Percentiles rank a stretch among this genome's conserved stretches.
phyloP scores from a whole-genome alignment of 2,888 invertebrate genomes.

The Tipula lateralis region DNA sequence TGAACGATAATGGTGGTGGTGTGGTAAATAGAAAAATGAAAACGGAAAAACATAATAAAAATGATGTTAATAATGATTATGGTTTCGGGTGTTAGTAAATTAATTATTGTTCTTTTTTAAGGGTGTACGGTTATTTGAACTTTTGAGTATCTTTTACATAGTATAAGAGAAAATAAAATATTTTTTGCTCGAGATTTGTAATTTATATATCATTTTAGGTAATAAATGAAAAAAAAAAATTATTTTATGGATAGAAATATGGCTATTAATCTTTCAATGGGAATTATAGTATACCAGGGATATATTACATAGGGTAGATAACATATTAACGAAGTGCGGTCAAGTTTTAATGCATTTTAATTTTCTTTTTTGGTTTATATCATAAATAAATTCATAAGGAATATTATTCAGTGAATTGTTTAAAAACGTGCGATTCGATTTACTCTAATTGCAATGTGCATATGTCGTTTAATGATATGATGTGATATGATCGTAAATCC shows the following conservation, averaged over 20 bases:
- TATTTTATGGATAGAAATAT: not conserved
- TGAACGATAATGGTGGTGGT: not conserved
- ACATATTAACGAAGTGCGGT: not conserved
- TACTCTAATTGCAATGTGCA: too few relatives aligned
- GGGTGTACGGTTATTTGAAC: slow-evolving; percentile 24
- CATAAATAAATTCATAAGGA: not conserved
- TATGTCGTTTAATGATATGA: too few relatives aligned
- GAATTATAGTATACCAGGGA: not conserved
- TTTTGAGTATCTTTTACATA: not conserved
- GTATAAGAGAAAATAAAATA: not conserved
- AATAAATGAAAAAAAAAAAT: not conserved
- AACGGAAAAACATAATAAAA: not conserved
- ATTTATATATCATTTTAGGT: slow-evolving; percentile 24
- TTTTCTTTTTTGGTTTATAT: not conserved
- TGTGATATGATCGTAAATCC: too few relatives aligned
- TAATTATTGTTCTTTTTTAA: slow-evolving; percentile 11
- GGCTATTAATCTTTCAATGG: not conserved
- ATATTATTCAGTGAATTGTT: too few relatives aligned
- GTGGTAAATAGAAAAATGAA: not conserved
- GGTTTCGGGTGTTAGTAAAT: slow-evolving; percentile 24
- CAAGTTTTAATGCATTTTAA: not conserved
- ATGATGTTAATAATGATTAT: slow-evolving; percentile 11
- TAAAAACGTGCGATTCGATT: too few relatives aligned
- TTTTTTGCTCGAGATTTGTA: not conserved
- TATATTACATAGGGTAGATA: not conserved